Base-by-base conservation (phyloP, 2,113 vertebrate genomes). In the Dendropsophus ebraccatus region DNA sequence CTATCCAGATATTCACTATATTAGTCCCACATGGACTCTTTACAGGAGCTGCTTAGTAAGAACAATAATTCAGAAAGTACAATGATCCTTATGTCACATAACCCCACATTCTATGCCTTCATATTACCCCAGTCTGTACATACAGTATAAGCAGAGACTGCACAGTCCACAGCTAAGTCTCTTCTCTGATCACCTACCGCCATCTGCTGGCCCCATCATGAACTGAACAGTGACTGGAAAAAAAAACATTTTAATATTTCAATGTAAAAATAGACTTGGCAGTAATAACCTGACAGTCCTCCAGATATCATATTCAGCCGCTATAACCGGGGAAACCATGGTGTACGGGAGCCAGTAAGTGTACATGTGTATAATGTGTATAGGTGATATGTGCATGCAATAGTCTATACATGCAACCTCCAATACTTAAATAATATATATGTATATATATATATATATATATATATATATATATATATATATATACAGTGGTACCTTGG, bases 161-260 rank as follows among this genome's bases (percentile, higher is more conserved):
- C 28, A 10, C 21, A 23, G 54, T 58, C 21, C 54, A 9, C 4
- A n/a, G 19, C 0, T 54, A 30, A 25, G 37, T 19, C 11, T 76
- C n/a, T 93, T 95, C 92, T 52, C 82, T 91, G 90, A 92, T 95
- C 93, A 0, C 88, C 87, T 93, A 91, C 90, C 92, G 94, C 94
- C 94, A 95, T 93, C 94, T 95, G 88, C 93, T 89, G 94, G 94
- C 88, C 87, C 65, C 17, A 23, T 23, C 10, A 69, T 65, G 89
- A 90, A 94, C n/a, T 47, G 21, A 14, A 7, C 72, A 47, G 5
- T 17, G n/a, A 49, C 65, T 35, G 10, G n/a, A n/a, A 13, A 2
- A 50, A 7, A 58, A 6, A 8, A 2, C 56, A 41, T 41, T 41
- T 41, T 41, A 41, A 41, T 41, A 41, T 41, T 41, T 41, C 41